phyloP scores from a whole-genome alignment of 2,113 vertebrate genomes.

The Podarcis cretensis region DNA sequence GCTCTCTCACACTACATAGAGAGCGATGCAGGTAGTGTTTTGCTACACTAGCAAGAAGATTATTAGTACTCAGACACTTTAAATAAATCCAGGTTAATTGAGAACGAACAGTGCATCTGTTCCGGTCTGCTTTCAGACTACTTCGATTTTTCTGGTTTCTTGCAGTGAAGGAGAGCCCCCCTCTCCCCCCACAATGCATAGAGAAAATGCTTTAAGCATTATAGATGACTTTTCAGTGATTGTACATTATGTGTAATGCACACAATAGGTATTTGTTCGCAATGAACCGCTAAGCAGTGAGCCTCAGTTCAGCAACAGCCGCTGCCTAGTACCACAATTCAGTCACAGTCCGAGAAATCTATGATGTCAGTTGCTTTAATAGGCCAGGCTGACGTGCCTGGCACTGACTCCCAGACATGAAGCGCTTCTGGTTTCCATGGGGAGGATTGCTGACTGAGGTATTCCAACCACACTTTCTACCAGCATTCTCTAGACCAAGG shows the following conservation, averaged over 20 bases:
- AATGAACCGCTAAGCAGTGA: constrained; percentile 54
- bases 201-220: neutral
- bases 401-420: constrained; percentile 45
- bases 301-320: constrained; percentile 61
- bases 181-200: neutral
- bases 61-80: constrained; percentile 23
- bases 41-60: constrained; percentile 5
- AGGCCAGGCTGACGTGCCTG: constrained; percentile 46
- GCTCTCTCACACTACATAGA: neutral
- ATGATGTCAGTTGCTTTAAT: constrained; percentile 68
- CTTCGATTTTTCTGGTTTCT: constrained; percentile 4
- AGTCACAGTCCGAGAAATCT: constrained; percentile 48
- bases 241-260: constrained; percentile 52
- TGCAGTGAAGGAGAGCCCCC: neutral
- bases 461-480: constrained; percentile 60
- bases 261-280: constrained; percentile 54
- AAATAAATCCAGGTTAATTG: constrained; percentile 37
- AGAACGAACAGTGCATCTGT: constrained; percentile 19
- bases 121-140: neutral
- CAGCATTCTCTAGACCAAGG: constrained; percentile 42
- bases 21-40: neutral
- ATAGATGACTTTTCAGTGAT: neutral
- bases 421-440: constrained; percentile 57
- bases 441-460: constrained; percentile 50
- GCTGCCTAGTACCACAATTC: constrained; percentile 60